These are phyloP conservation scores for Lithophane socia DNA, from an alignment of 2,888 invertebrate species.

Conservation along the genomic window DNA sequence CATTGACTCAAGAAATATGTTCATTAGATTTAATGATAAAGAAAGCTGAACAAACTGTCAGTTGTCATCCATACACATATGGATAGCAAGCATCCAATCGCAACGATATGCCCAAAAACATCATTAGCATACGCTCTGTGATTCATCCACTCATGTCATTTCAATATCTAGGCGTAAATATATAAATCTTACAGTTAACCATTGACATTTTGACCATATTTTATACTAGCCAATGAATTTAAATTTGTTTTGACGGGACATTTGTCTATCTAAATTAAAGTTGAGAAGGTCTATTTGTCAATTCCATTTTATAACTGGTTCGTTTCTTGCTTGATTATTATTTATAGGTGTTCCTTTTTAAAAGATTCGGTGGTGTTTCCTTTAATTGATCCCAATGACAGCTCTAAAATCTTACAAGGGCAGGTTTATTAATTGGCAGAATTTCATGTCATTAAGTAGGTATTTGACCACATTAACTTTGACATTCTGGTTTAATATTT, in stretches of 20 bases:
- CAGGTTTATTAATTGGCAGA: not conserved
- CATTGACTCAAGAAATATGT: conserved; percentile 60
- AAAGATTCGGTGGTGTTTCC: not conserved
- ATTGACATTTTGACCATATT: conserved; percentile 39
- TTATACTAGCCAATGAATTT: conserved; percentile 42
- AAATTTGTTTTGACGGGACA: conserved; percentile 53
- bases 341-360: conserved; percentile 41
- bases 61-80: conserved; percentile 62
- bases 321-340: conserved; percentile 43
- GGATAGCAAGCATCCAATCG: conserved; percentile 78
- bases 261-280: conserved; percentile 46
- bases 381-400: conserved; percentile 7
- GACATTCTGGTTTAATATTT: not conserved
- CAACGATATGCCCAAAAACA: conserved; percentile 46
- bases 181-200: conserved; percentile 30
- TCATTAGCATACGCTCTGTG: conserved; percentile 54
- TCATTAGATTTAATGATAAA: conserved; percentile 70
- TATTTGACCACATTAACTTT: not conserved
- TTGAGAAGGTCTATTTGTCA: conserved; percentile 52
- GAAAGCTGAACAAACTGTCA: conserved; percentile 62
- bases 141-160: conserved; percentile 22
- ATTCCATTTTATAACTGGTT: conserved; percentile 42
- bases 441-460: not conserved
- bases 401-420: not conserved
- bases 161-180: conserved; percentile 18